Percentiles rank a stretch among this genome's conserved stretches.
These are phyloP conservation scores for Lepidurus arcticus DNA, from an alignment of 1,140 invertebrate genomes.

Conservation along the genomic window DNA sequence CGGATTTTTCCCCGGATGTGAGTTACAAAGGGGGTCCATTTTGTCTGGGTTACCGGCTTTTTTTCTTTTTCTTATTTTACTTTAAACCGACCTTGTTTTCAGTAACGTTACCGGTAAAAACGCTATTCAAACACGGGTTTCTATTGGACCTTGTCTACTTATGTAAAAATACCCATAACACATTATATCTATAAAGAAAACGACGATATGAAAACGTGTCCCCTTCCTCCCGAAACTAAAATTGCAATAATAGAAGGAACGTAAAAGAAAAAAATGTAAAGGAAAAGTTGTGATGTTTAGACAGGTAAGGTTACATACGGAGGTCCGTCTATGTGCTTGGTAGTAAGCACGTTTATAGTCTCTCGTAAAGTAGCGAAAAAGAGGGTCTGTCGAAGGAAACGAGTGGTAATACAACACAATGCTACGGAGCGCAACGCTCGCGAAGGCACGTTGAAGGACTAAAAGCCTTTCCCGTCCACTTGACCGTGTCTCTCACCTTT, in stretches of 20 bases:
- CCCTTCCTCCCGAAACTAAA: not conserved
- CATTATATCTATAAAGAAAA: not conserved
- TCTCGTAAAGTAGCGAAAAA: not conserved
- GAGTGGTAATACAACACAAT: not conserved
- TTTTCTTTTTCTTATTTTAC: not conserved
- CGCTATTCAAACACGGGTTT: too few relatives aligned
- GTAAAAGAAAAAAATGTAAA: not conserved
- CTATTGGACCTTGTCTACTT: not conserved
- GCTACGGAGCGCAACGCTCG: not conserved
- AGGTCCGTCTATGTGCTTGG: not conserved
- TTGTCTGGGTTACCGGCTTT: too few relatives aligned
- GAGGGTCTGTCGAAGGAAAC: not conserved
- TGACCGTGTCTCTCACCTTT: slow-evolving; percentile 1
- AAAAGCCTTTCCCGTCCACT: not conserved
- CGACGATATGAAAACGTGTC: not conserved
- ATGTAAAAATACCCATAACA: not conserved
- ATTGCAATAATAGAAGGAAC: not conserved
- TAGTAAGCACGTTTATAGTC: not conserved
- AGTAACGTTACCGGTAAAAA: not conserved
- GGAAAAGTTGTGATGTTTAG: not conserved
- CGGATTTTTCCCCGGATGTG: too few relatives aligned
- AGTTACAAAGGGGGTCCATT: too few relatives aligned
- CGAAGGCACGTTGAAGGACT: not conserved
- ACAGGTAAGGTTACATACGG: too few relatives aligned
- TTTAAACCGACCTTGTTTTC: not conserved